Conservation (phyloP, 2,888 invertebrate species). For the Heliconius ismenius region DNA sequence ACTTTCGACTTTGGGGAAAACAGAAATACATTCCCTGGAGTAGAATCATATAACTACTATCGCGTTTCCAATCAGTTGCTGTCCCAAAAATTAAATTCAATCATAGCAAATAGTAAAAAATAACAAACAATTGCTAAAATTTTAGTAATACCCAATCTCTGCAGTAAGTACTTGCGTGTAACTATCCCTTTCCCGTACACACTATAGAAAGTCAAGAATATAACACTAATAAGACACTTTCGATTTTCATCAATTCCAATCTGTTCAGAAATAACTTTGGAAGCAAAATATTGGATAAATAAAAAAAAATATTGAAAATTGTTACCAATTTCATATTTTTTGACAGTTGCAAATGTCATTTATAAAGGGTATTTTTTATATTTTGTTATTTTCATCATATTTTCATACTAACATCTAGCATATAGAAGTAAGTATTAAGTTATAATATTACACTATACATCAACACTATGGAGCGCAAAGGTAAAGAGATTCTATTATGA, state of each 20-base stretch:
- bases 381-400: background rate
- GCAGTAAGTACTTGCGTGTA: slow-evolving; percentile 28
- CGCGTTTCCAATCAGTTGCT: no score
- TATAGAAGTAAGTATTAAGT: slow-evolving; percentile 9
- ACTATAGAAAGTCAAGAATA: slow-evolving; percentile 35
- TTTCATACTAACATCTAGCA: slow-evolving; percentile 1
- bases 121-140: no score
- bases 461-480: slow-evolving; percentile 3
- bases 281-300: slow-evolving; percentile 10
- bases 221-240: slow-evolving; percentile 42
- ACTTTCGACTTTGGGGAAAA: no score
- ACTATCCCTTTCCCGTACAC: slow-evolving; percentile 30
- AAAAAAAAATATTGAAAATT: background rate
- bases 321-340: slow-evolving; percentile 4
- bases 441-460: slow-evolving; percentile 30
- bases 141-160: no score
- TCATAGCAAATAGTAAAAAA: no score
- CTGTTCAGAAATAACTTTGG: slow-evolving; percentile 2
- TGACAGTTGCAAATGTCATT: slow-evolving; percentile 10
- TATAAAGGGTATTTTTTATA: background rate
- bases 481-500: background rate
- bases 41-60: no score
- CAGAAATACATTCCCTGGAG: no score
- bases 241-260: slow-evolving; percentile 34
- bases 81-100: no score